Evolutionary conservation across 2,797 vertebrate genomes (phyloP).

Genomic region (Acropternis orthonyx): DNA sequence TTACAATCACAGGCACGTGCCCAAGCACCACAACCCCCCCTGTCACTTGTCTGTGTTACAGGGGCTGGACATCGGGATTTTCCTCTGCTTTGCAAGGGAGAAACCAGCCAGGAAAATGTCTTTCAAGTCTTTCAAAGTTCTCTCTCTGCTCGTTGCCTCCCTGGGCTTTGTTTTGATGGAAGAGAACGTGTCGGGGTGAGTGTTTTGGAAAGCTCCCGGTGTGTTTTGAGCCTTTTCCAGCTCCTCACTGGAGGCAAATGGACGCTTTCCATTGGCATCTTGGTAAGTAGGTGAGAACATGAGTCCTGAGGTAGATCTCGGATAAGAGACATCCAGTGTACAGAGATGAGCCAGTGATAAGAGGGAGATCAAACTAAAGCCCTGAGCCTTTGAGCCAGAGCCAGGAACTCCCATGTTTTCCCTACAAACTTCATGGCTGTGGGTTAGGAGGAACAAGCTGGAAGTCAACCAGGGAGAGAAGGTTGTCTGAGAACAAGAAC

Average conservation of each 20-base stretch:
- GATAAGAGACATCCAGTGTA: background rate
- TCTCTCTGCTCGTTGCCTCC: slow-evolving; percentile 48
- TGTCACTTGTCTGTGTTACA: background rate
- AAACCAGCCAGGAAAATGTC: background rate
- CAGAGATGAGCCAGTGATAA: background rate
- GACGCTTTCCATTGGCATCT: background rate
- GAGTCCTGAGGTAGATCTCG: background rate
- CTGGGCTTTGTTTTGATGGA: slow-evolving; percentile 62
- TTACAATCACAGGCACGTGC: background rate
- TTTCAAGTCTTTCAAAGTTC: slow-evolving; percentile 5
- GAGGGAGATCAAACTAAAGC: background rate
- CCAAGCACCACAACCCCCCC: background rate
- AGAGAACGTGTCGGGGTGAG: slow-evolving; percentile 26
- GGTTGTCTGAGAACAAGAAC: background rate
- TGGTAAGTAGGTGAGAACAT: background rate
- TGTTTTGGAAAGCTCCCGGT: background rate
- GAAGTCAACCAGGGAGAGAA: background rate
- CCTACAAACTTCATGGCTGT: background rate
- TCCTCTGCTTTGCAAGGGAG: background rate
- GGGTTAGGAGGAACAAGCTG: background rate
- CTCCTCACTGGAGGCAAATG: background rate
- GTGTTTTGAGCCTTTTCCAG: slow-evolving; percentile 16
- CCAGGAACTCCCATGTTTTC: slow-evolving; percentile 24
- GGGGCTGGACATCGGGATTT: background rate
- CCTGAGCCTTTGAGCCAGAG: background rate